Conservation (phyloP, 1,140 invertebrate species). For the Aphelinus atriplicis region DNA sequence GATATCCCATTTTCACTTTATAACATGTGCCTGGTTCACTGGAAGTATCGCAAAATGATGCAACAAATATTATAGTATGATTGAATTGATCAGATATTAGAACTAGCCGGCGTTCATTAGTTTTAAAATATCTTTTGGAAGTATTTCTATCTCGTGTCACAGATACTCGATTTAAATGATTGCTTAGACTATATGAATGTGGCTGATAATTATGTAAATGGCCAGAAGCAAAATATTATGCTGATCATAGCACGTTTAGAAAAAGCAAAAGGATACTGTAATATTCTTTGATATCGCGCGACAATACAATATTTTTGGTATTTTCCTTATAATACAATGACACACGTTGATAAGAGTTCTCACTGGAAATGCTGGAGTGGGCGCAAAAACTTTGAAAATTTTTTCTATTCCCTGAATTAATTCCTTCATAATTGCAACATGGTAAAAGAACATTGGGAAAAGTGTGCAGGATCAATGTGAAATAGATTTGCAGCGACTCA, state of each 20-base stretch:
- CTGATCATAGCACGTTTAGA: conserved; percentile 24
- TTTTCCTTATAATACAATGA: conserved; percentile 39
- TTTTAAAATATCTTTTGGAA: too few relatives aligned
- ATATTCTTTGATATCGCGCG: conserved; percentile 14
- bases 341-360: conserved; percentile 34
- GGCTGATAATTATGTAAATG: too few relatives aligned
- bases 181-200: too few relatives aligned
- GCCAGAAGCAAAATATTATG: neutral
- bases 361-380: neutral
- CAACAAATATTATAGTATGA: too few relatives aligned
- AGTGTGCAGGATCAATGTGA: neutral
- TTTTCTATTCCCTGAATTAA: neutral
- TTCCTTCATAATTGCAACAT: neutral
- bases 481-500: neutral
- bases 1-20: too few relatives aligned
- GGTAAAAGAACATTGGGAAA: neutral
- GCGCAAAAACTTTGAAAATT: neutral
- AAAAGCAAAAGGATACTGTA: conserved; percentile 18
- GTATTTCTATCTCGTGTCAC: too few relatives aligned
- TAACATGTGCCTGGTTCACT: too few relatives aligned
- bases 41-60: too few relatives aligned
- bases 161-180: too few relatives aligned
- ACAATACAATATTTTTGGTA: conserved; percentile 32
- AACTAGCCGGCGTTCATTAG: too few relatives aligned
- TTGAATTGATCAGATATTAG: too few relatives aligned